phyloP scores from a whole-genome alignment of 2,888 invertebrate genomes.

The Apodemia mormo region DNA sequence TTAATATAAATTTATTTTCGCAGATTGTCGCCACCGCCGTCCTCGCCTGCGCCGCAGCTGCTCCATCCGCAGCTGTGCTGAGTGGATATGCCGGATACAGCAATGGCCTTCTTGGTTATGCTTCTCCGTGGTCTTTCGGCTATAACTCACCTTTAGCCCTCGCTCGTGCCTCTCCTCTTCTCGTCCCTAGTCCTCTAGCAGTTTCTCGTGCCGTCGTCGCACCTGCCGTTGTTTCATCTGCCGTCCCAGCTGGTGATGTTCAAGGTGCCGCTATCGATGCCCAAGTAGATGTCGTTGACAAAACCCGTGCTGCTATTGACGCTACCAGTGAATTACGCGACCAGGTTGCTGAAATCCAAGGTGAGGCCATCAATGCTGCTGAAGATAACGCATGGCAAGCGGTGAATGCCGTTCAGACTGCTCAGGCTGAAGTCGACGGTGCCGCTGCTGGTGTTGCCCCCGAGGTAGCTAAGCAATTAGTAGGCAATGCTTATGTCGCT shows the following conservation, averaged over 20 bases:
- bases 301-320: constrained; percentile 69
- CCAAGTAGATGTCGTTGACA: constrained; percentile 72
- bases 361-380: constrained; percentile 73
- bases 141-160: constrained; percentile 50
- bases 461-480: constrained; percentile 69
- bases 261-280: constrained; percentile 72
- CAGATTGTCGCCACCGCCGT: constrained; percentile 82
- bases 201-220: constrained; percentile 42
- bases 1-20: constrained; percentile 46
- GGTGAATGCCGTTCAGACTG: constrained; percentile 71
- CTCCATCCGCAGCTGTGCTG: constrained; percentile 64
- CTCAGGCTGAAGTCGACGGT: constrained; percentile 68
- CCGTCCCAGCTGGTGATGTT: constrained; percentile 73
- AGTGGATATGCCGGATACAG: constrained; percentile 46
- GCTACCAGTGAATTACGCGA: constrained; percentile 70
- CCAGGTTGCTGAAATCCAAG: constrained; percentile 71
- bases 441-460: constrained; percentile 74
- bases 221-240: constrained; percentile 55
- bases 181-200: constrained; percentile 17
- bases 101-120: constrained; percentile 40
- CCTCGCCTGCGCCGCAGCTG: constrained; percentile 71
- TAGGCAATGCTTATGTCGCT: constrained; percentile 53
- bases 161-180: constrained; percentile 49
- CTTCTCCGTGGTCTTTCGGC: constrained; percentile 34
- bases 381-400: constrained; percentile 75